A percentile compares a stretch with the other conserved stretches of the same genome.
phyloP scores from a whole-genome alignment of 2,113 vertebrate species.

The Cyanoderma ruficeps region DNA sequence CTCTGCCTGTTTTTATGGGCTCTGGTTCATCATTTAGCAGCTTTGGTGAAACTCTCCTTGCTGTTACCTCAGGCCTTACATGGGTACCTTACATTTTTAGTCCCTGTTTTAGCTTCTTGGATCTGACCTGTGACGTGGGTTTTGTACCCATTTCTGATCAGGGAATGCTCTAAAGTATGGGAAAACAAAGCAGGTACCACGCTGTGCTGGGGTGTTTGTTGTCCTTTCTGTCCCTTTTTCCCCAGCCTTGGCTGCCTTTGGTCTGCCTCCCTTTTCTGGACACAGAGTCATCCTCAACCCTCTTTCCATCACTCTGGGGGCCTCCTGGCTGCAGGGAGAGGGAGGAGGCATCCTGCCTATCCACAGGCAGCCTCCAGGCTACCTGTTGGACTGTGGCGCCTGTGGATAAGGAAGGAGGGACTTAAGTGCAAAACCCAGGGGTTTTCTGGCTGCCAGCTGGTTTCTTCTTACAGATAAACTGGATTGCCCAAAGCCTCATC shows the following conservation, averaged over 20 bases:
- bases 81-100: not conserved
- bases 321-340: not conserved
- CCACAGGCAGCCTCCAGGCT: not conserved
- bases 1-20: not conserved
- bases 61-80: not conserved
- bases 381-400: not conserved
- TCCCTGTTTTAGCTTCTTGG: not conserved
- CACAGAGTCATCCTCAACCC: fast-evolving
- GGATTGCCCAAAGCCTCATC: not conserved
- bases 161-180: not conserved
- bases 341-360: not conserved
- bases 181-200: fast-evolving
- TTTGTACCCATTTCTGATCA: not conserved
- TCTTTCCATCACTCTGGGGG: not conserved
- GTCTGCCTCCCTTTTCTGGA: not conserved
- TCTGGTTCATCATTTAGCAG: not conserved
- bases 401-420: not conserved
- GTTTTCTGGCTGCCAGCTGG: not conserved
- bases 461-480: not conserved
- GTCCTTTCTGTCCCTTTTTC: not conserved
- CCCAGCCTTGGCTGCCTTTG: not conserved
- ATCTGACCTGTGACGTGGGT: not conserved
- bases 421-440: not conserved
- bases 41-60: not conserved
- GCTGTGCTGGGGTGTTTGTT: fast-evolving